Evolutionary conservation across 2,888 invertebrate species (phyloP), one percentile per base, ranked within the genome.

Genomic region (Orgyia antiqua): DNA sequence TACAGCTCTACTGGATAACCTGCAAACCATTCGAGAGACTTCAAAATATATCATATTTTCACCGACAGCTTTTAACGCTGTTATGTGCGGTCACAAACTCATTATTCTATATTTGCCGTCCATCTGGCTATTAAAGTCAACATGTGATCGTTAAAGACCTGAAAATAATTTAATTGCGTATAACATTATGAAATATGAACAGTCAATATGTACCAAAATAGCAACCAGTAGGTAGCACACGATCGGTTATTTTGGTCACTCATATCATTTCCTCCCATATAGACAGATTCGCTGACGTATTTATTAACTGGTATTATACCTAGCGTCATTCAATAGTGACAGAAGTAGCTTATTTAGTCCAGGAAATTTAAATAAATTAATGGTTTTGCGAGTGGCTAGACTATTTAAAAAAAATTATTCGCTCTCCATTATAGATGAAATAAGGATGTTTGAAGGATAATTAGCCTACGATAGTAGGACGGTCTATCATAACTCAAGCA

Each of bases 151-250:
- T 28, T 42, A 42, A 39, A 45, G 25, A 36, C 36, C 37, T 43
- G 35, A 35, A 34, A 52, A 52, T 51, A 49, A 49, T 46, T 49
- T 39, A 51, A 39, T 36, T 37, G 33, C 35, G 12, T 39, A 43
- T 36, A 42, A 41, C 43, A 40, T 47, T 39, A 45, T 53, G 38
- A 52, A 45, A 42, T 53, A 42, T 44, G 35, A 42, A 45, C 38
- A 44, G 47, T 42, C 46, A 44, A 55, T 54, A 46, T 41, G 25
- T 36, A 47, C 51, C 44, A 40, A 47, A 58, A 60, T 61, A 59
- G 54, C 41, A 31, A 39, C 30, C 41, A 31, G 45, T 6, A 38
- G 42, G 35, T 31, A 41, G 35, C 30, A 26, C 29, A 29, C 37
- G 33, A 37, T 27, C 23, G 39, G 39, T 37, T 55, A 48, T 57